These are phyloP conservation scores for Parthenolecanium corni DNA, from an alignment of 2,888 invertebrate genomes.

Conservation along the genomic window DNA sequence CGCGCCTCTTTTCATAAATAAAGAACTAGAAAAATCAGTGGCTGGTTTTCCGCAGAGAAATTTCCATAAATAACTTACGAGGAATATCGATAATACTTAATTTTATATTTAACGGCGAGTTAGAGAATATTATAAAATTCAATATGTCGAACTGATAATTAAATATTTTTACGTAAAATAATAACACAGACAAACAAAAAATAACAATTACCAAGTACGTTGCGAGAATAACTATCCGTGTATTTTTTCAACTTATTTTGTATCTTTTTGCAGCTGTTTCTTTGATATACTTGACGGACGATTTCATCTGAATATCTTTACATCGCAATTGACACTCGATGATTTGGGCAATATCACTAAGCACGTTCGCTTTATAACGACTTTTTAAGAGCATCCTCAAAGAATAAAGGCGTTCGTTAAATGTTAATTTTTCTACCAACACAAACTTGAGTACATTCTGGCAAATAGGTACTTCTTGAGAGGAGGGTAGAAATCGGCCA, in stretches of 20 bases:
- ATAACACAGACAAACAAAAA: too few relatives aligned
- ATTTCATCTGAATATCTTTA: slow-evolving; percentile 14
- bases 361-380: slow-evolving; percentile 1
- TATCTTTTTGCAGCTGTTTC: slow-evolving; percentile 2
- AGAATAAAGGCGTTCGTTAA: slow-evolving; percentile 9
- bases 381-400: slow-evolving; percentile 5
- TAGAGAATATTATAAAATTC: too few relatives aligned
- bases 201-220: too few relatives aligned
- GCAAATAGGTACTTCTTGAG: slow-evolving; percentile 8
- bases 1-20: too few relatives aligned
- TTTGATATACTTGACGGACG: background rate
- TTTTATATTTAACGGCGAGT: too few relatives aligned
- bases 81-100: too few relatives aligned
- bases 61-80: too few relatives aligned
- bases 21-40: too few relatives aligned
- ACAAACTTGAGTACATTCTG: slow-evolving; percentile 10
- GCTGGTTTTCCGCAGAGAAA: too few relatives aligned
- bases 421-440: background rate
- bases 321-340: slow-evolving; percentile 2
- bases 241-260: slow-evolving; percentile 7
- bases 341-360: slow-evolving; percentile 7
- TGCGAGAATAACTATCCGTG: too few relatives aligned
- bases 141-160: too few relatives aligned
- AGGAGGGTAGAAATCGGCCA: slow-evolving; percentile 21
- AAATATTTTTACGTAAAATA: too few relatives aligned